A percentile compares a stretch with the other conserved stretches of the same genome.
phyloP scores from a whole-genome alignment of 2,888 invertebrate species.

The Pemphredon lugubris region DNA sequence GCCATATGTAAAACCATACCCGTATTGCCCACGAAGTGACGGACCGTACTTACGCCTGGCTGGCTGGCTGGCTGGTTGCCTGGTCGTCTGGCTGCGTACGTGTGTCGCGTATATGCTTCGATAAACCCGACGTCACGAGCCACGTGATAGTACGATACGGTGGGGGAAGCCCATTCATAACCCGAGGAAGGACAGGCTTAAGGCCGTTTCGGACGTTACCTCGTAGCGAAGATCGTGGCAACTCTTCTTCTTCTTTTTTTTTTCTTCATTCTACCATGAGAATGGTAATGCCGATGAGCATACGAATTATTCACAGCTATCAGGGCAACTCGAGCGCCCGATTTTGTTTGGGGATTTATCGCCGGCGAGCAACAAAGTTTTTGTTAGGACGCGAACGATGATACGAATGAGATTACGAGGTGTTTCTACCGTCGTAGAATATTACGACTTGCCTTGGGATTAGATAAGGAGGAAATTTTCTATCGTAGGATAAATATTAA shows the following conservation, averaged over 20 bases:
- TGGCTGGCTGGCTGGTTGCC: background rate
- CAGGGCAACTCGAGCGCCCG: too few relatives aligned
- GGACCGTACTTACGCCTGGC: constrained; percentile 34
- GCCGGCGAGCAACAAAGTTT: too few relatives aligned
- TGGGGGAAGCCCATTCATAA: constrained; percentile 76
- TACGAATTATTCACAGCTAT: too few relatives aligned
- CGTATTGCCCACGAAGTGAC: constrained; percentile 40
- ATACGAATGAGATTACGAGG: too few relatives aligned
- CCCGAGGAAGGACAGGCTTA: constrained; percentile 77
- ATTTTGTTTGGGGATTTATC: too few relatives aligned
- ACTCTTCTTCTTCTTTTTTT: constrained; percentile 4
- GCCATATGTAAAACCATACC: constrained; percentile 49
- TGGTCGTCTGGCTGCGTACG: constrained; percentile 30
- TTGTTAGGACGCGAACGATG: too few relatives aligned
- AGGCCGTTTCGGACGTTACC: constrained; percentile 72
- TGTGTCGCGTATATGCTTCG: constrained; percentile 42
- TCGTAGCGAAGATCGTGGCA: constrained; percentile 52
- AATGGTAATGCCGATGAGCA: background rate
- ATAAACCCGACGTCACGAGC: constrained; percentile 65
- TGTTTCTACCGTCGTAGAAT: too few relatives aligned
- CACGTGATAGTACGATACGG: constrained; percentile 69
- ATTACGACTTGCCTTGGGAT: too few relatives aligned
- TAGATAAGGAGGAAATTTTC: too few relatives aligned
- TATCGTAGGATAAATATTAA: too few relatives aligned
- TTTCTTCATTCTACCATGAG: too few relatives aligned